phyloP scores from a whole-genome alignment of 2,113 vertebrate species.

The Emydocephalus ijimae region DNA sequence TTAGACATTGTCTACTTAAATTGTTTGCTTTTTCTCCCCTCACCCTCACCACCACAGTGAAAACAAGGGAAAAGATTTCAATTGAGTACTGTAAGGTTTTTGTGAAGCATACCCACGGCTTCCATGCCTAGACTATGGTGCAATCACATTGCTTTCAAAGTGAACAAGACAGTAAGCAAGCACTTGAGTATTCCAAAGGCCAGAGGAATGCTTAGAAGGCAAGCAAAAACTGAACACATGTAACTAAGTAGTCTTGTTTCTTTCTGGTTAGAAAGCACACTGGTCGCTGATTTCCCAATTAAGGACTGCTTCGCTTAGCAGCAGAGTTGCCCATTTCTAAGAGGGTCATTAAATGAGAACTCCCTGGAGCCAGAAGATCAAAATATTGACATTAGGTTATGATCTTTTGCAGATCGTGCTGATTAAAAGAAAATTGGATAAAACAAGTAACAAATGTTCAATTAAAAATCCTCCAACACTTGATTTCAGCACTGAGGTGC shows the following conservation, averaged over 20 bases:
- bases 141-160: not conserved
- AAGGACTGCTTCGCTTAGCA: not conserved
- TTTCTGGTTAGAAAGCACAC: not conserved
- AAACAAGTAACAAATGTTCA: not conserved
- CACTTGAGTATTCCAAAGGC: not conserved
- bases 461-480: not conserved
- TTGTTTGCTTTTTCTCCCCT: not conserved
- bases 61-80: not conserved
- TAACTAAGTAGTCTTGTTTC: not conserved
- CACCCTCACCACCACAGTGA: not conserved
- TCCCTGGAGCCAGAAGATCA: not conserved
- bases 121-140: not conserved
- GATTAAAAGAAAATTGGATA: not conserved
- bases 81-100: not conserved
- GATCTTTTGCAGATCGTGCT: not conserved
- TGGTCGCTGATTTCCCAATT: not conserved
- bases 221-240: not conserved
- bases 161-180: not conserved
- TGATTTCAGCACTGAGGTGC: not conserved
- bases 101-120: not conserved
- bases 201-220: not conserved
- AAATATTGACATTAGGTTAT: not conserved
- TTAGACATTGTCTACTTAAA: not conserved
- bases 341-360: not conserved
- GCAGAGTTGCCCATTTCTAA: not conserved